Conservation (phyloP, 1,140 invertebrate genomes). For the Fopius arisanus region DNA sequence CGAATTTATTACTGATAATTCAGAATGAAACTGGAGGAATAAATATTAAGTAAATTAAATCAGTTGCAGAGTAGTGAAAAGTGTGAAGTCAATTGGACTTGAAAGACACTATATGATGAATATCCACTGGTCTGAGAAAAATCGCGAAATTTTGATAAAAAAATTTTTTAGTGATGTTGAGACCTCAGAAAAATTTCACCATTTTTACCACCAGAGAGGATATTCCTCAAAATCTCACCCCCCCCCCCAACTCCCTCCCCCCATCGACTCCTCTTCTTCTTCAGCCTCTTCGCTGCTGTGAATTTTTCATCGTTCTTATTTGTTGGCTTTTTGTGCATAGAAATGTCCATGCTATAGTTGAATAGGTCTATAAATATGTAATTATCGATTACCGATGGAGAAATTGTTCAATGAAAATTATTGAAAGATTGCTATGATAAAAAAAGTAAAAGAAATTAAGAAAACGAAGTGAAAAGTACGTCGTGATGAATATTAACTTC, state of each 20-base stretch:
- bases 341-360: neutral
- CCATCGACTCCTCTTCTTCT: too few relatives aligned
- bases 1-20: neutral
- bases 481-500: constrained; percentile 1
- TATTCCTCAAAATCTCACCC: too few relatives aligned
- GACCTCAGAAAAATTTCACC: too few relatives aligned
- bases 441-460: neutral
- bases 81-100: neutral
- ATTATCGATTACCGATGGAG: neutral
- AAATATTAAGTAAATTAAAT: neutral
- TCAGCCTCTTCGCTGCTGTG: too few relatives aligned
- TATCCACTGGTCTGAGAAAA: too few relatives aligned
- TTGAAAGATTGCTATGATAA: neutral
- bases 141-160: too few relatives aligned
- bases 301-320: neutral
- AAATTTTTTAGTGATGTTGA: too few relatives aligned
- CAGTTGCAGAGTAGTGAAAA: neutral
- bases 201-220: too few relatives aligned
- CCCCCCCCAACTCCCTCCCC: too few relatives aligned
- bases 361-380: neutral
- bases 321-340: neutral
- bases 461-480: neutral
- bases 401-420: neutral
- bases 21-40: too few relatives aligned
- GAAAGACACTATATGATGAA: too few relatives aligned